Conservation (phyloP, 2,888 invertebrate species). For the Scelioninae gen. 2 region DNA sequence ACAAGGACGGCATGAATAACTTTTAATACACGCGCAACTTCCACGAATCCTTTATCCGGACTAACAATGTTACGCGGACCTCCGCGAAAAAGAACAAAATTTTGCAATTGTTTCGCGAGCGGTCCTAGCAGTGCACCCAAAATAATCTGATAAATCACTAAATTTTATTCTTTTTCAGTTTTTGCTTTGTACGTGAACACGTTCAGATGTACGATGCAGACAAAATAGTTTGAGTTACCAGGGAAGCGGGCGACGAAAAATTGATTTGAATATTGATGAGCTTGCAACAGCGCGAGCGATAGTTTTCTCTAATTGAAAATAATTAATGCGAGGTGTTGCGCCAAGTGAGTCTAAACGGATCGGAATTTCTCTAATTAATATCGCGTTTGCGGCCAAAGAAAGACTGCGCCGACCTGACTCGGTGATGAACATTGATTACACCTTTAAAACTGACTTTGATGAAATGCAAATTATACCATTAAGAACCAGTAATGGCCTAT, state of each 20-base stretch:
- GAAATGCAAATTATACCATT: slow-evolving; percentile 53
- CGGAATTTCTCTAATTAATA: slow-evolving; percentile 42
- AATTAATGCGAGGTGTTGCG: slow-evolving; percentile 27
- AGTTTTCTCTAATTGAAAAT: slow-evolving; percentile 39
- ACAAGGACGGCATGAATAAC: slow-evolving; percentile 20
- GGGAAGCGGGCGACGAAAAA: slow-evolving; percentile 12
- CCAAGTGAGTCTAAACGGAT: slow-evolving; percentile 9
- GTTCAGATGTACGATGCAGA: no score
- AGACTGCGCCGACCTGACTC: slow-evolving; percentile 1
- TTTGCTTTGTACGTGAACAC: background rate
- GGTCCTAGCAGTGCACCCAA: slow-evolving; percentile 18
- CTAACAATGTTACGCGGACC: slow-evolving; percentile 40
- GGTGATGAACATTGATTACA: slow-evolving; percentile 52
- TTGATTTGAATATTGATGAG: slow-evolving; percentile 30
- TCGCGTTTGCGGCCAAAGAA: slow-evolving; percentile 38
- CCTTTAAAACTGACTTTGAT: slow-evolving; percentile 45
- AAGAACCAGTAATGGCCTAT: slow-evolving; percentile 37
- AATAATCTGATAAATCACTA: slow-evolving; percentile 35
- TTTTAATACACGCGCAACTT: slow-evolving; percentile 46
- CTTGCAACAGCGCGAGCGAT: background rate
- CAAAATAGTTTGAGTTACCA: slow-evolving; percentile 15
- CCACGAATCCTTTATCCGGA: slow-evolving; percentile 32
- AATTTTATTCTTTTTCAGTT: background rate
- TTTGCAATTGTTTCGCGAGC: slow-evolving; percentile 34
- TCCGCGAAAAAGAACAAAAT: slow-evolving; percentile 16